Percentiles rank a stretch among this genome's conserved stretches.
These are phyloP conservation scores for Tetranychus cinnabarinus DNA, from an alignment of 1,140 invertebrate genomes.

Conservation along the genomic window DNA sequence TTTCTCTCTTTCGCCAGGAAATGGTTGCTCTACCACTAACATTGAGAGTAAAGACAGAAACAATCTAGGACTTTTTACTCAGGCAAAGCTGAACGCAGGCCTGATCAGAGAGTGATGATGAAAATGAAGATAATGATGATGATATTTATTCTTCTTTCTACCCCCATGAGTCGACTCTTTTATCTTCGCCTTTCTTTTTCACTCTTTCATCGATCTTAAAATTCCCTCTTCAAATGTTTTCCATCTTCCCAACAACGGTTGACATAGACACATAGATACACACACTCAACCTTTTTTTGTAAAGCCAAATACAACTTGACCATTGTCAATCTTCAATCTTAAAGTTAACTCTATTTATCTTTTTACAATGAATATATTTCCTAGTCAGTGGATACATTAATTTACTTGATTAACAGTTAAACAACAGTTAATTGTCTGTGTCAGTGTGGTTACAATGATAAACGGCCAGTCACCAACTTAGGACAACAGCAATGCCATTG, in stretches of 20 bases:
- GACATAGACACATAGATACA: neutral
- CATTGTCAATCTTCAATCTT: too few relatives aligned
- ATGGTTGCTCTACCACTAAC: neutral
- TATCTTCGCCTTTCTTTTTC: neutral
- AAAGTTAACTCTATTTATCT: too few relatives aligned
- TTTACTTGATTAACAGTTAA: too few relatives aligned
- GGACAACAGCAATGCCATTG: too few relatives aligned
- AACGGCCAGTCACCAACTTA: too few relatives aligned
- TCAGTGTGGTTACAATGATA: too few relatives aligned
- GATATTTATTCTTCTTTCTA: neutral
- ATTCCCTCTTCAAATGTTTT: neutral
- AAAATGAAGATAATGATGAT: neutral
- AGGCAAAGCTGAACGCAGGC: neutral
- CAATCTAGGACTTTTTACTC: neutral
- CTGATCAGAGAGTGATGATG: neutral
- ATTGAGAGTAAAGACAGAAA: neutral
- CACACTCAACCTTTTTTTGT: neutral
- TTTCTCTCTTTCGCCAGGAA: neutral
- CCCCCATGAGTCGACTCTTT: neutral
- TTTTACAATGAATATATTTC: too few relatives aligned
- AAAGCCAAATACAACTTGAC: too few relatives aligned
- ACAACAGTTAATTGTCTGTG: too few relatives aligned
- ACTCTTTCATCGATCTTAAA: neutral
- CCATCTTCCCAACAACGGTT: neutral
- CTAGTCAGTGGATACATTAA: too few relatives aligned